Evolutionary conservation across 2,797 vertebrate genomes (phyloP).

Genomic region (Poliocrania exsul): DNA sequence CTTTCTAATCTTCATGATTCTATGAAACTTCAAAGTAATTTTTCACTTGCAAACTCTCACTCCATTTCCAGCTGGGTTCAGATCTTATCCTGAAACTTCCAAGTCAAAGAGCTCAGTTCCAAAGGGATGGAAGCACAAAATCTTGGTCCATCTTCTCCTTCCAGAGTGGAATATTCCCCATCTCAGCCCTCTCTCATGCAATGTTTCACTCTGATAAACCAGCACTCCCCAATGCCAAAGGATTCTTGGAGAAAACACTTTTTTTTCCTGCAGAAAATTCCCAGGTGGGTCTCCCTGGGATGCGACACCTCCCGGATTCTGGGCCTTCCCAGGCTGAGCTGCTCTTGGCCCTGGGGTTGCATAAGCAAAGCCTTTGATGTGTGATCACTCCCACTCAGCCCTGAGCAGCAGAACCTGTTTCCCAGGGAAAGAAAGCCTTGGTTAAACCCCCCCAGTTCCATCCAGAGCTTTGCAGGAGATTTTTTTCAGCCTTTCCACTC

Average conservation of each 20-base stretch:
- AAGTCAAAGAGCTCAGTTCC: not conserved
- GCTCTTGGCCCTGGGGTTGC: not conserved
- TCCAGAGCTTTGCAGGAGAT: not conserved
- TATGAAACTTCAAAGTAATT: not conserved
- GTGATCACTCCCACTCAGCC: not conserved
- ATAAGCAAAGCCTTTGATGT: not conserved
- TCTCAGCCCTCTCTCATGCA: not conserved
- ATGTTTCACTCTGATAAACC: not conserved
- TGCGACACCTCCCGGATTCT: not conserved
- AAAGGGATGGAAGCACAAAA: not conserved
- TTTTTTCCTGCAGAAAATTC: not conserved
- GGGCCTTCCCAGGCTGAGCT: not conserved
- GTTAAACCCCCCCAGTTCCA: not conserved
- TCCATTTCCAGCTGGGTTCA: not conserved
- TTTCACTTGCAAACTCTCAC: not conserved
- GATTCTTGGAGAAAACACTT: not conserved
- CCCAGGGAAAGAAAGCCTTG: not conserved
- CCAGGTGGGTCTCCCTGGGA: not conserved
- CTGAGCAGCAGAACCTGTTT: conserved; percentile 22
- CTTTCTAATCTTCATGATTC: not conserved
- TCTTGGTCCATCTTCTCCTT: not conserved
- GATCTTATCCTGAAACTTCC: not conserved
- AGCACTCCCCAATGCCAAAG: not conserved
- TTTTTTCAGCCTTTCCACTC: not conserved
- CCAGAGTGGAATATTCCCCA: not conserved